Evolutionary conservation across 2,797 vertebrate genomes (phyloP).

Genomic region (Rachycentron canadum): DNA sequence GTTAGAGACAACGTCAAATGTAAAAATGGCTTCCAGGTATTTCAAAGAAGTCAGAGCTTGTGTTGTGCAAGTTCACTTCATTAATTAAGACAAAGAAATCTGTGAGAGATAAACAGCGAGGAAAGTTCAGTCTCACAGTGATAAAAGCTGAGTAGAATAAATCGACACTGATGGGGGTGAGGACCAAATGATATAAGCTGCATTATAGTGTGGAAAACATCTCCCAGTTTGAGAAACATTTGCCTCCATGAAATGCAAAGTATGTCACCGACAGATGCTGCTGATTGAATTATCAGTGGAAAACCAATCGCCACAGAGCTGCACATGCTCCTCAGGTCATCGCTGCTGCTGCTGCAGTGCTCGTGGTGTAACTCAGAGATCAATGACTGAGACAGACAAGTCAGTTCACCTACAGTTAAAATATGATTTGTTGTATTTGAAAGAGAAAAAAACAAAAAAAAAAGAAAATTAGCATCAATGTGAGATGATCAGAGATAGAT

Average conservation of each 20-base stretch:
- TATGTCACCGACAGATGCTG: not conserved
- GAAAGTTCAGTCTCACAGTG: conserved; percentile 21
- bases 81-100: conserved; percentile 13
- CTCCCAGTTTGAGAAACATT: not conserved
- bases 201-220: not conserved
- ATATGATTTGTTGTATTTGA: not conserved
- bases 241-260: not conserved
- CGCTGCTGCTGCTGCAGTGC: not conserved
- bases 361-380: not conserved
- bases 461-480: not conserved
- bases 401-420: not conserved
- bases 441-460: not conserved
- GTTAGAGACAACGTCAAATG: not conserved
- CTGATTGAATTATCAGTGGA: not conserved
- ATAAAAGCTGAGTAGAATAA: not conserved
- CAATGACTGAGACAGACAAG: not conserved
- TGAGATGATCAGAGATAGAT: conserved; percentile 1
- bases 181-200: not conserved
- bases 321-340: not conserved
- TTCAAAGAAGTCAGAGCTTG: not conserved
- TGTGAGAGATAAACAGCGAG: not conserved
- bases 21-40: not conserved
- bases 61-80: not conserved
- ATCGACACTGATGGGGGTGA: not conserved
- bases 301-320: no score